Base-by-base conservation (phyloP, 1,140 invertebrate genomes). In the Leptinotarsa texana region DNA sequence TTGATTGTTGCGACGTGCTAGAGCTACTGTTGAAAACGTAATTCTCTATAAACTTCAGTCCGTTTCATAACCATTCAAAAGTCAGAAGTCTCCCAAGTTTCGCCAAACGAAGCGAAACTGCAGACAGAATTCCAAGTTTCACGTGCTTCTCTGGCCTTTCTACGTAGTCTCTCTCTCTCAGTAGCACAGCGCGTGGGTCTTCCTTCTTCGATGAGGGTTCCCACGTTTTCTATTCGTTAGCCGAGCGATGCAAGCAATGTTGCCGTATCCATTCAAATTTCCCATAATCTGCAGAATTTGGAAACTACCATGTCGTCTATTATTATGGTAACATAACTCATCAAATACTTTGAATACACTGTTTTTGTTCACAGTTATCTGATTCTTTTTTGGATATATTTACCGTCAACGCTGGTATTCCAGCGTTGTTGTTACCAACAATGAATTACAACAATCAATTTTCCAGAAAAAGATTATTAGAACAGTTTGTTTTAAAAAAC, bases 201-300 rank as follows among this genome's bases (percentile, higher is more conserved):
- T 49, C 22, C 61, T 22, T 61, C 49, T 71, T 51, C 18, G 22
- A n/a, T 62, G 21, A 61, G 48, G 48, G 27, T 71, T 71, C 69
- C 69, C 69, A 71, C 69, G 69, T 71, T 71, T 71, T 33, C 69
- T 71, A 71, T 71, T 71, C 69, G 69, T 61, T 61, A 51, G 13
- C 17, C 51, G 51, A 5, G 21, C 18, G 49, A 21, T 24, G 51
- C 13, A 13, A 13, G 21, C 49, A 17, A n/a, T 4, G 66, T 68
- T 68, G 66, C 66, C 66, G 42, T 4, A 42, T 66, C 15, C 5
- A n/a, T 1, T 17, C n/a, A 47, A 68, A 68, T 68, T 68, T 68
- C 33, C 15, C 21, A 21, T n/a, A 2, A 27, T 65, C 22, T 65
- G 4, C 4, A 22, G 21, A 27, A 22, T 24, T 65, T 15, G 33